Base-by-base conservation (phyloP, 2,888 invertebrate species). In the Macrostomum cliftonense region DNA sequence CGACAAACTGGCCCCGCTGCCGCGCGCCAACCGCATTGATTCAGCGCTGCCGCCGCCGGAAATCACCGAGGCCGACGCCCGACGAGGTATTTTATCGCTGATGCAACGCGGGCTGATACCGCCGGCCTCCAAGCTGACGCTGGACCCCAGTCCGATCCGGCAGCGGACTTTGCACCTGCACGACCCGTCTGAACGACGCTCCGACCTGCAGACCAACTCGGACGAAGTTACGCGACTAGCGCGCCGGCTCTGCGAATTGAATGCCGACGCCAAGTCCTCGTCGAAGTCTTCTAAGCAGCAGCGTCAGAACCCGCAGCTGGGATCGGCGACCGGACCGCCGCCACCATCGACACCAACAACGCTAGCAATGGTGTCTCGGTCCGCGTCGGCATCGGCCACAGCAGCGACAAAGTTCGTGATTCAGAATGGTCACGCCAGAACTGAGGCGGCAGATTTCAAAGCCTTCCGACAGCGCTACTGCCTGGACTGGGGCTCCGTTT, bases 101-200 rank as follows among this genome's bases (percentile, higher is more conserved):
- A 55, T 68, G 11, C 62, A 69, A 56, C 54, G 69, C 43, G 68
- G 68, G 5, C 55, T 69, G n/a, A 68, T 69, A 39, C 69, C 69
- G 1, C 63, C 64, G 1, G 63, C 65, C 16, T 65, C 68, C 12
- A 61, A 67, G 51, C 54, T 69, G 36, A 64, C 65, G 37, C 60
- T 69, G 46, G 67, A 68, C 47, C 69, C 68, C 14, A 63, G 66
- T 19, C 68, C 69, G 19, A 63, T 69, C 13, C 56, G 56, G 39
- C 61, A 66, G 46, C 61, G 56, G 50, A 47, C 58, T 13, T 59
- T 58, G 2, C 57, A 55, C 1, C 55, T 61, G 17, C 45, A 47
- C 39, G 63, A 63, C 47, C 52, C 56, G 7, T 52, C 49, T 11
- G 55, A 55, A 1, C 55, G 55, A 19, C 20, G 16, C 9, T 51